Percentiles rank a stretch among this genome's conserved stretches.
Evolutionary conservation across 2,797 vertebrate genomes (phyloP).

Genomic region (Glyptemys insculpta): DNA sequence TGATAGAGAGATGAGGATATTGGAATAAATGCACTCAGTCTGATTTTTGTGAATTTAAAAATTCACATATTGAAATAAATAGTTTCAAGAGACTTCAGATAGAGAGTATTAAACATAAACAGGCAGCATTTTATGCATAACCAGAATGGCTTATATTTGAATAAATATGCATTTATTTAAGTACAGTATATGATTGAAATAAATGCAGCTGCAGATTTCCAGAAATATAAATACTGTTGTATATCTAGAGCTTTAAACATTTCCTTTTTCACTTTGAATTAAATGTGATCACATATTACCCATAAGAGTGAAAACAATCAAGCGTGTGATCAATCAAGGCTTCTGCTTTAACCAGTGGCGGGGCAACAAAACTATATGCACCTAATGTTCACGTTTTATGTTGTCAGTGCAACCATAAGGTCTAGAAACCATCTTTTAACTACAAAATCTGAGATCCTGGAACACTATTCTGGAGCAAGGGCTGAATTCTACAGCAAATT

Average conservation of each 20-base stretch:
- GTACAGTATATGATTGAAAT: slow-evolving; percentile 9
- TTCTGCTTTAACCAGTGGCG: not conserved
- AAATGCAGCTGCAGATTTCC: slow-evolving; percentile 25
- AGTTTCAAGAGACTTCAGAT: slow-evolving; percentile 29
- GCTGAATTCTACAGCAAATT: not conserved
- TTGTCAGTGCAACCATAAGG: too few species aligned
- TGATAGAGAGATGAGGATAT: not conserved
- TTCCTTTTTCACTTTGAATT: slow-evolving; percentile 3
- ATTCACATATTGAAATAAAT: slow-evolving; percentile 48
- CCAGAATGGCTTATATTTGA: slow-evolving; percentile 39
- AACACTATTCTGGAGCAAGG: not conserved
- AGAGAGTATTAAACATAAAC: slow-evolving; percentile 15
- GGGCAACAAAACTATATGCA: too few species aligned
- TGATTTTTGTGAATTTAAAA: slow-evolving; percentile 15
- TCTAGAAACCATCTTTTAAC: too few species aligned
- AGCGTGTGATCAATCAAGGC: not conserved
- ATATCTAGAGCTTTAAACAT: not conserved
- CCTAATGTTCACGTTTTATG: too few species aligned
- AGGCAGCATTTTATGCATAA: not conserved
- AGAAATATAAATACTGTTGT: slow-evolving; percentile 24
- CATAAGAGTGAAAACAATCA: too few species aligned
- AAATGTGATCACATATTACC: not conserved
- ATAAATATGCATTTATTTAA: slow-evolving; percentile 52
- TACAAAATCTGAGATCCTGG: not conserved
- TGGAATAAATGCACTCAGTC: slow-evolving; percentile 37